A percentile compares a stretch with the other conserved stretches of the same genome.
Conservation (phyloP, 2,797 vertebrate genomes). For the Rhinichthys osculus region DNA sequence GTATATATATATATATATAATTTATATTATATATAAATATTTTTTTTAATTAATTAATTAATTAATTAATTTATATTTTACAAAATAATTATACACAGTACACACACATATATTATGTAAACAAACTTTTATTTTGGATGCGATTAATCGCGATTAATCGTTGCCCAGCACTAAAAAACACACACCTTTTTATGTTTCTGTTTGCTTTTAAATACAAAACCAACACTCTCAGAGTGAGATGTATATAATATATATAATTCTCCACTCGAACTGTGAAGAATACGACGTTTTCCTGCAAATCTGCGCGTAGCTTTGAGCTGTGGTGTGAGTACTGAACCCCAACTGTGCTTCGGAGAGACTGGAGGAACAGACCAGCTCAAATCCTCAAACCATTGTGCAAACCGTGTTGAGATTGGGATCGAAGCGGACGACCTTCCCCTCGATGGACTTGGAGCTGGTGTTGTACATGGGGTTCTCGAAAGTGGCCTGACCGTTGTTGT, state of each 20-base stretch:
- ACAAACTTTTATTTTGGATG: too few species aligned
- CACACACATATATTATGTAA: too few species aligned
- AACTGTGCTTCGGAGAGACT: conserved; percentile 51
- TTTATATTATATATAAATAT: too few species aligned
- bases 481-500: conserved; percentile 98
- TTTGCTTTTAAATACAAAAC: conserved; percentile 52
- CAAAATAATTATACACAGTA: too few species aligned
- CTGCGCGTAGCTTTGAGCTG: conserved; percentile 40
- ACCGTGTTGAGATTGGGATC: conserved; percentile 99
- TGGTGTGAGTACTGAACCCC: conserved; percentile 39
- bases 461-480: conserved; percentile 99
- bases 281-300: conserved; percentile 2
- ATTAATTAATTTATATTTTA: too few species aligned
- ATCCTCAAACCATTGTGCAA: conserved; percentile 93
- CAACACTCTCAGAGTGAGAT: conserved; percentile 65
- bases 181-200: conserved; percentile 4
- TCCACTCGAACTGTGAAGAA: conserved; percentile 59
- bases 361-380: background rate
- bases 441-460: conserved; percentile 94
- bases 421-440: conserved; percentile 96
- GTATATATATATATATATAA: too few species aligned
- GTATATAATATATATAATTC: conserved; percentile 49
- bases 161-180: background rate
- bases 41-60: too few species aligned
- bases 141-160: too few species aligned